phyloP scores from a whole-genome alignment of 35 echinoderm and acorn worm species.

The Apostichopus parvimensis region DNA sequence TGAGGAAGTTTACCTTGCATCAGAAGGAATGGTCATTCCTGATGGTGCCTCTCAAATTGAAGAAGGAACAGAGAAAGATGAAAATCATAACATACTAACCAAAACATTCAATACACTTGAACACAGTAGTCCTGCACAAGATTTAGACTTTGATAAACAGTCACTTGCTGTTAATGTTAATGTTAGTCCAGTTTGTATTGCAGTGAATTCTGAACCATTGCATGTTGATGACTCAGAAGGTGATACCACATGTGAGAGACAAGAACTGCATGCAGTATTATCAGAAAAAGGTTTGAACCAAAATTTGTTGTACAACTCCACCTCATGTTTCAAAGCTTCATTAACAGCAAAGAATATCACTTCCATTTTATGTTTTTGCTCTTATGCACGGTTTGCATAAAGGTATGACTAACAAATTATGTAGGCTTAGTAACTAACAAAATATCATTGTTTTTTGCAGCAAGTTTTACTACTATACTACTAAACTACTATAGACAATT shows the following conservation, averaged over 20 bases:
- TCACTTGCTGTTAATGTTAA: conserved; percentile 17
- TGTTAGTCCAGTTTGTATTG: conserved; percentile 52
- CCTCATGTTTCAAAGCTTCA: neutral
- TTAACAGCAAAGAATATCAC: too few relatives aligned
- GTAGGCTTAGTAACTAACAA: too few relatives aligned
- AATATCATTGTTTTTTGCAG: too few relatives aligned
- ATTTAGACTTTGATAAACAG: neutral
- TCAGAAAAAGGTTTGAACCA: conserved; percentile 9
- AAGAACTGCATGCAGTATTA: conserved; percentile 16
- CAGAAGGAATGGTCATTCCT: neutral
- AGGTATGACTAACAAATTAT: too few relatives aligned
- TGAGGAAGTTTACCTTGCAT: conserved; percentile 43
- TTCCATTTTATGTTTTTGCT: too few relatives aligned
- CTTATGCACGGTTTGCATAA: too few relatives aligned
- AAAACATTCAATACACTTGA: neutral
- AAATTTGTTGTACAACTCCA: neutral
- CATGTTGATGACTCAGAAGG: conserved; percentile 33
- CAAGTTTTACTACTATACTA: too few relatives aligned
- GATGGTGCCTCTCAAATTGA: neutral
- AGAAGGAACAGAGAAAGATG: neutral
- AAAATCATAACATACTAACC: neutral
- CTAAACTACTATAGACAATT: too few relatives aligned
- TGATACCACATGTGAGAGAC: neutral
- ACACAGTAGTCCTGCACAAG: conserved; percentile 11
- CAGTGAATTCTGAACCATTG: conserved; percentile 40